Evolutionary conservation across 2,888 invertebrate species (phyloP).

Genomic region (Xestobium rufovillosum): DNA sequence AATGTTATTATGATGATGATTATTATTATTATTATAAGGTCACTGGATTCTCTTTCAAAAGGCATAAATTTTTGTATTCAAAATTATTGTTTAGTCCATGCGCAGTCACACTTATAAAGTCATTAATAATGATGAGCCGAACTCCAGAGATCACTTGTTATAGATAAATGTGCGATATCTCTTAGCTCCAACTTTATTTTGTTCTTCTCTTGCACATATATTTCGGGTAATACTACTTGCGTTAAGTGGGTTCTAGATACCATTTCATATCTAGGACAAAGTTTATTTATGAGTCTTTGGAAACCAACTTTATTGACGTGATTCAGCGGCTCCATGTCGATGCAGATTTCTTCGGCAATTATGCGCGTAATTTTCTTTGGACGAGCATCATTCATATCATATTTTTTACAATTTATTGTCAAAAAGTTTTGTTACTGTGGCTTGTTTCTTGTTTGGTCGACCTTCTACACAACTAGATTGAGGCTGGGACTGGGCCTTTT

Average conservation of each 20-base stretch:
- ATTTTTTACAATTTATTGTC: neutral
- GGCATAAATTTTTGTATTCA: too few species aligned
- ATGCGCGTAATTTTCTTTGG: slow-evolving; percentile 23
- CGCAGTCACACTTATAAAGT: too few species aligned
- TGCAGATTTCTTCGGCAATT: slow-evolving; percentile 25
- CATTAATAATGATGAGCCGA: too few species aligned
- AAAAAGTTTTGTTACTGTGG: neutral
- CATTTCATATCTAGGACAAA: slow-evolving; percentile 23
- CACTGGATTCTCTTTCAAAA: too few species aligned
- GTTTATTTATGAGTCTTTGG: slow-evolving; percentile 19
- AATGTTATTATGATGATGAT: too few species aligned
- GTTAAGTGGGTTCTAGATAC: slow-evolving; percentile 21
- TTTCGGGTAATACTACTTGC: slow-evolving; percentile 19
- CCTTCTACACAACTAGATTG: neutral
- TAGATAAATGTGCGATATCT: slow-evolving; percentile 16
- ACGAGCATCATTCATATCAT: neutral
- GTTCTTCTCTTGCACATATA: slow-evolving; percentile 7
- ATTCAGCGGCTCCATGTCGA: slow-evolving; percentile 25
- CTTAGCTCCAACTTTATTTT: slow-evolving; percentile 1
- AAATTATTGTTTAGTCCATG: too few species aligned
- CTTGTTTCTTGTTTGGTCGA: neutral
- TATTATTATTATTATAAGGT: too few species aligned
- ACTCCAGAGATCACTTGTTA: slow-evolving; percentile 14
- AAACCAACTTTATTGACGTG: slow-evolving; percentile 24
- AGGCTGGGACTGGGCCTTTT: too few species aligned